These are phyloP conservation scores for Salpingus planirostris DNA, from an alignment of 2,888 invertebrate species.

Conservation along the genomic window DNA sequence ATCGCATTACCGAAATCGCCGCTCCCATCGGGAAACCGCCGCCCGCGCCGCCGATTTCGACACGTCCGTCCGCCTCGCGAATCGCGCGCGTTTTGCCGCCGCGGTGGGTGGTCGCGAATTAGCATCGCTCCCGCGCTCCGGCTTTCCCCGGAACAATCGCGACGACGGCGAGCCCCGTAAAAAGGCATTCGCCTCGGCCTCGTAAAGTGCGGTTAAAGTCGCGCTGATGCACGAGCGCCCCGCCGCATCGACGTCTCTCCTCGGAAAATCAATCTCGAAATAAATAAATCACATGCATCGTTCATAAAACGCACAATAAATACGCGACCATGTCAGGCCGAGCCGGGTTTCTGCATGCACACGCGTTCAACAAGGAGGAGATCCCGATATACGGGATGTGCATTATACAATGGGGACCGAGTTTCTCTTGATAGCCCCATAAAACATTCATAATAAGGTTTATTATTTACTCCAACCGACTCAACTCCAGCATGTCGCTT, in stretches of 20 bases:
- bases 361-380: background rate
- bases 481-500: too few relatives aligned
- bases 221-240: too few relatives aligned
- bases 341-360: background rate
- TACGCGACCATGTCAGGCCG: slow-evolving; percentile 26
- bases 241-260: too few relatives aligned
- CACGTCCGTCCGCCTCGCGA: too few relatives aligned
- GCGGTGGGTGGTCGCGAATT: background rate
- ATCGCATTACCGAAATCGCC: too few relatives aligned
- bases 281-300: slow-evolving; percentile 24
- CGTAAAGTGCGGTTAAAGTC: too few relatives aligned
- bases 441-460: slow-evolving; percentile 15
- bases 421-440: slow-evolving; percentile 7
- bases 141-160: background rate
- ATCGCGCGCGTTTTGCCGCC: too few relatives aligned
- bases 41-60: too few relatives aligned
- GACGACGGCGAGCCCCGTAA: too few relatives aligned
- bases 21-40: too few relatives aligned
- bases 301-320: slow-evolving; percentile 28
- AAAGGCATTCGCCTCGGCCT: too few relatives aligned
- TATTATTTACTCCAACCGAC: slow-evolving; percentile 7
- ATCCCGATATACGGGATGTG: slow-evolving; percentile 8
- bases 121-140: background rate
- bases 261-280: slow-evolving; percentile 28
- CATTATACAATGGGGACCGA: slow-evolving; percentile 18